phyloP scores from a whole-genome alignment of 2,888 invertebrate genomes.

The Agrochola lota region DNA sequence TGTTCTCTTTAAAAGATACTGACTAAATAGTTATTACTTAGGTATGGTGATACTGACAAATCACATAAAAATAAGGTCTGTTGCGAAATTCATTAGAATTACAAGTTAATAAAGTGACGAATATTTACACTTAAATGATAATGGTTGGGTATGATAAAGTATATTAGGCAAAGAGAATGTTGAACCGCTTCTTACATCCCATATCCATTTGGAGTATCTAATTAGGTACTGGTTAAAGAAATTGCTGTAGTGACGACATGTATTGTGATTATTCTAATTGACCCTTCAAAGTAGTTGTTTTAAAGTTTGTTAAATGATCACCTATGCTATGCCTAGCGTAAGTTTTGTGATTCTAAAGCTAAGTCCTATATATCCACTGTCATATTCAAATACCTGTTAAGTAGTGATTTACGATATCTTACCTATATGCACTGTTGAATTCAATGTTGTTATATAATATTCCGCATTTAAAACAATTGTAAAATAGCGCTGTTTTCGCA shows the following conservation, averaged over 20 bases:
- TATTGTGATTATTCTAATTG: constrained; percentile 75
- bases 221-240: constrained; percentile 62
- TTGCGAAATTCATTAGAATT: constrained; percentile 79
- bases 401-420: constrained; percentile 70
- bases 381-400: constrained; percentile 76
- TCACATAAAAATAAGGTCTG: constrained; percentile 83
- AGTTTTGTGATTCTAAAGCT: constrained; percentile 84
- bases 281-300: constrained; percentile 82
- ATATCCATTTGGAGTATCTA: constrained; percentile 50
- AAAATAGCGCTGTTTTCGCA: constrained; percentile 53
- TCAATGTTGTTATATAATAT: constrained; percentile 72
- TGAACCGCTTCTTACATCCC: constrained; percentile 58
- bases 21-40: constrained; percentile 82
- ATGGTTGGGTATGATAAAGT: constrained; percentile 67
- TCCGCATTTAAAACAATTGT: constrained; percentile 66
- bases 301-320: constrained; percentile 76
- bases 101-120: constrained; percentile 66
- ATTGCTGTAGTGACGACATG: constrained; percentile 69
- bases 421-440: constrained; percentile 74
- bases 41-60: constrained; percentile 82
- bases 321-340: constrained; percentile 81
- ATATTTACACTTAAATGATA: constrained; percentile 72
- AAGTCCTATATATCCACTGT: constrained; percentile 83
- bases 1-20: constrained; percentile 83
- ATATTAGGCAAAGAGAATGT: constrained; percentile 63